Evolutionary conservation across 2,888 invertebrate genomes (phyloP).

Genomic region (Ormyrus rosae): DNA sequence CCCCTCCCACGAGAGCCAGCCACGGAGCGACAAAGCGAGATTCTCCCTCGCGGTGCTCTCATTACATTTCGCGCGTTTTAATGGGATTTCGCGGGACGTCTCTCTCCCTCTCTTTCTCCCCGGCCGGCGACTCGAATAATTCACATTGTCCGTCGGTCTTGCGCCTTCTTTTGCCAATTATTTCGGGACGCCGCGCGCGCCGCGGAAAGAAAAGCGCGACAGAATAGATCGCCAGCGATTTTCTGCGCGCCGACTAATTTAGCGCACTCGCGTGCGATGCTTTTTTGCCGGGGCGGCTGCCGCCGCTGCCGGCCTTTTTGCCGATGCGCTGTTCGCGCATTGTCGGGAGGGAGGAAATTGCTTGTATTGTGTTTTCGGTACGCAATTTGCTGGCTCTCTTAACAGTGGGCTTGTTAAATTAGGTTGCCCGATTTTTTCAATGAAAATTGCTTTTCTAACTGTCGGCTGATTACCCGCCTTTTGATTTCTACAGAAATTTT

Average conservation of each 20-base stretch:
- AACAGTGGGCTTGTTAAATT: too few relatives aligned
- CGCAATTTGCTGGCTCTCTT: too few relatives aligned
- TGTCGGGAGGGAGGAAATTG: too few relatives aligned
- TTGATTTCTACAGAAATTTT: too few relatives aligned
- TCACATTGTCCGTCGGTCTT: conserved; percentile 75
- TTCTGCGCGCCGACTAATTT: conserved; percentile 72
- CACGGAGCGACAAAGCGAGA: neutral
- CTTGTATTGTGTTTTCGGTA: too few relatives aligned
- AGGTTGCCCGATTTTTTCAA: too few relatives aligned
- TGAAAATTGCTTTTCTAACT: too few relatives aligned
- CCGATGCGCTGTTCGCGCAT: neutral
- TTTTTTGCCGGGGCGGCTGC: neutral
- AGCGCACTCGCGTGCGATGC: conserved; percentile 56
- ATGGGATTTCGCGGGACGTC: conserved; percentile 29
- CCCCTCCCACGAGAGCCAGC: too few relatives aligned
- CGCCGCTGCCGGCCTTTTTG: neutral
- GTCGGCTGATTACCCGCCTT: too few relatives aligned
- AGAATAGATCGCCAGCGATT: conserved; percentile 73
- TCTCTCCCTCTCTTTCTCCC: neutral
- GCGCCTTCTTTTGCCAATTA: conserved; percentile 75
- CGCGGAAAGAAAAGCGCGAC: conserved; percentile 73
- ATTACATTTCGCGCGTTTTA: conserved; percentile 41
- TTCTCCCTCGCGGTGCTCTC: neutral
- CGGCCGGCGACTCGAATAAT: conserved; percentile 70
- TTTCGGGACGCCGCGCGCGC: conserved; percentile 69